These are phyloP conservation scores for Alfaro cultratus DNA, from an alignment of 2,797 vertebrate genomes.

Conservation along the genomic window DNA sequence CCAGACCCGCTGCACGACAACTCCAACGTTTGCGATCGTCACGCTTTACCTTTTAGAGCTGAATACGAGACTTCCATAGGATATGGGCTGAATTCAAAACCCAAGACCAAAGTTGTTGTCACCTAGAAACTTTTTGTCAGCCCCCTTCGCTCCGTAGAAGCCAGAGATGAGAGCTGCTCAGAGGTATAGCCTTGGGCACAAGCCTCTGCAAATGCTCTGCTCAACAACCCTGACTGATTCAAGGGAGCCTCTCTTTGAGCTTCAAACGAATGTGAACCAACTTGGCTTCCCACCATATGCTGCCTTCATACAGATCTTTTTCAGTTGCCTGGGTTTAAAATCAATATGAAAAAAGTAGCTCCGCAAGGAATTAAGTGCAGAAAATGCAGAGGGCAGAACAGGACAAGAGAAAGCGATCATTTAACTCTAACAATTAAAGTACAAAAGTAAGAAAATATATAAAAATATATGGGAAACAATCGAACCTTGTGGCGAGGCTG, in stretches of 20 bases:
- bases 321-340: slow-evolving; percentile 51
- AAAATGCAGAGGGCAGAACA: slow-evolving; percentile 38
- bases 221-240: slow-evolving; percentile 66
- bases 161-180: slow-evolving; percentile 69
- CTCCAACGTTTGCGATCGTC: not conserved
- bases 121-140: slow-evolving; percentile 70
- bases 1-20: not conserved
- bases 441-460: slow-evolving; percentile 16
- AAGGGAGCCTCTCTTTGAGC: slow-evolving; percentile 58
- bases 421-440: slow-evolving; percentile 40
- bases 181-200: slow-evolving; percentile 71
- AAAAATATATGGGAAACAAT: slow-evolving; percentile 22
- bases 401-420: slow-evolving; percentile 35
- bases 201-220: slow-evolving; percentile 58
- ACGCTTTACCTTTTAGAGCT: not conserved
- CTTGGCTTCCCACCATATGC: slow-evolving; percentile 63
- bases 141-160: slow-evolving; percentile 45
- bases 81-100: slow-evolving; percentile 30
- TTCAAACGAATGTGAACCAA: slow-evolving; percentile 72
- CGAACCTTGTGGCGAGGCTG: slow-evolving; percentile 14
- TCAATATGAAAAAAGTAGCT: slow-evolving; percentile 51
- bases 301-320: slow-evolving; percentile 56
- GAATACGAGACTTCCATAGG: slow-evolving; percentile 8
- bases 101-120: slow-evolving; percentile 59
- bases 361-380: slow-evolving; percentile 38